Percentiles rank a stretch among this genome's conserved stretches.
Evolutionary conservation across 2,888 invertebrate species (phyloP).

Genomic region (Parapristionchus giblindavisi): DNA sequence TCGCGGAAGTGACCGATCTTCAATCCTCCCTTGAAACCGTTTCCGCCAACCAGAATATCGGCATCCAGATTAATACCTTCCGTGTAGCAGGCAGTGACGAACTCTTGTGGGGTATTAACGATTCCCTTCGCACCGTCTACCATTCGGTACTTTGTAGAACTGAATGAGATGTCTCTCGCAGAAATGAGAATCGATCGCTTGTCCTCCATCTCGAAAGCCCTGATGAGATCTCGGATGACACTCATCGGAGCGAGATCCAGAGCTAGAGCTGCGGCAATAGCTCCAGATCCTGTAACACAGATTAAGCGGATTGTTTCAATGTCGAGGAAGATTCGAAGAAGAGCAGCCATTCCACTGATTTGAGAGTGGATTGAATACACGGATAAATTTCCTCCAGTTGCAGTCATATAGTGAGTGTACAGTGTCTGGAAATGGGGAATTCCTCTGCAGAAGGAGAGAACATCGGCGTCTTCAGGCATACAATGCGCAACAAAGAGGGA

Average conservation of each 20-base stretch:
- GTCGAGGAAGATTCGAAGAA: constrained; percentile 7
- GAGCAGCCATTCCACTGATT: constrained; percentile 22
- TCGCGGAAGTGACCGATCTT: not conserved
- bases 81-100: not conserved
- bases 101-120: not conserved
- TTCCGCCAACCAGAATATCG: constrained; percentile 25
- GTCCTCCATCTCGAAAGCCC: constrained; percentile 12
- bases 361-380: not conserved
- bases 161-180: constrained; percentile 19
- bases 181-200: not conserved
- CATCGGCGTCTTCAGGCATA: constrained; percentile 12
- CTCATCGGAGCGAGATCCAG: not conserved
- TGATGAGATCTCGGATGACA: constrained; percentile 19
- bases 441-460: constrained; percentile 40
- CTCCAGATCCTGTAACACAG: constrained; percentile 18
- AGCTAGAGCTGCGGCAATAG: not conserved
- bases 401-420: constrained; percentile 35
- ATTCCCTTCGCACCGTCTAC: not conserved
- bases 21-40: not conserved
- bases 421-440: constrained; percentile 42
- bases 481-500: constrained; percentile 3
- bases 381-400: constrained; percentile 7
- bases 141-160: not conserved
- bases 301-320: constrained; percentile 5
- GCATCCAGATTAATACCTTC: not conserved